phyloP scores from a whole-genome alignment of 2,113 vertebrate species.

The Pampusana beccarii region DNA sequence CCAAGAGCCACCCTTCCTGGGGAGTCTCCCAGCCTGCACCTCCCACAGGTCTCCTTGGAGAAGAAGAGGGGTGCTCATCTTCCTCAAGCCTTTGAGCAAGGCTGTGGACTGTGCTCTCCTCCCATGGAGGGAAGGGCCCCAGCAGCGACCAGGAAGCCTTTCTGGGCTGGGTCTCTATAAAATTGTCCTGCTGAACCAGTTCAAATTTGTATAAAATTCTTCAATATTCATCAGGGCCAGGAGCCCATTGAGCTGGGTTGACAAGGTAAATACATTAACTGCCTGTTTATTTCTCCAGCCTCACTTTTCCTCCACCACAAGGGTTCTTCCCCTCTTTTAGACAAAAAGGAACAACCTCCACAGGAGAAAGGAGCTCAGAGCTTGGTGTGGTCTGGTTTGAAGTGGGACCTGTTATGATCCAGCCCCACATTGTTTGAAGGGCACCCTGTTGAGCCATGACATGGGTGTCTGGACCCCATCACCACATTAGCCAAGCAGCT shows the following conservation, averaged over 20 bases:
- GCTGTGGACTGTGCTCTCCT: background rate
- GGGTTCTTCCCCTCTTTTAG: background rate
- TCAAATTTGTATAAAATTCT: constrained; percentile 57
- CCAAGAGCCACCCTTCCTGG: background rate
- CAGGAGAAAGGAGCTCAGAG: background rate
- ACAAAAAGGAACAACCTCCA: background rate
- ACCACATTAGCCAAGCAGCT: background rate
- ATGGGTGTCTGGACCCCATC: background rate
- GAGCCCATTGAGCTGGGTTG: constrained; percentile 28
- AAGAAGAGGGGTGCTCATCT: background rate
- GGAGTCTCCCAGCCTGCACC: background rate
- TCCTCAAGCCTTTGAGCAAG: background rate
- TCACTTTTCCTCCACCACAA: background rate
- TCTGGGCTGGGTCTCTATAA: constrained; percentile 9
- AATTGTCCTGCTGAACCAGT: constrained; percentile 58
- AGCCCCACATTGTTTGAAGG: background rate
- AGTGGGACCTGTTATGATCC: background rate
- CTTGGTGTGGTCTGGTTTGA: background rate
- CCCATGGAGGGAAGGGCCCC: background rate
- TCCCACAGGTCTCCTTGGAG: background rate
- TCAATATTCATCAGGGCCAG: constrained; percentile 63
- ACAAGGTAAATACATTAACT: constrained; percentile 1
- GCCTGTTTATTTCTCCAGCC: background rate
- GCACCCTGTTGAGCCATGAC: background rate
- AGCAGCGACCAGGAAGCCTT: background rate